phyloP scores from a whole-genome alignment of 2,113 vertebrate species.

The Oceanodroma tethys region DNA sequence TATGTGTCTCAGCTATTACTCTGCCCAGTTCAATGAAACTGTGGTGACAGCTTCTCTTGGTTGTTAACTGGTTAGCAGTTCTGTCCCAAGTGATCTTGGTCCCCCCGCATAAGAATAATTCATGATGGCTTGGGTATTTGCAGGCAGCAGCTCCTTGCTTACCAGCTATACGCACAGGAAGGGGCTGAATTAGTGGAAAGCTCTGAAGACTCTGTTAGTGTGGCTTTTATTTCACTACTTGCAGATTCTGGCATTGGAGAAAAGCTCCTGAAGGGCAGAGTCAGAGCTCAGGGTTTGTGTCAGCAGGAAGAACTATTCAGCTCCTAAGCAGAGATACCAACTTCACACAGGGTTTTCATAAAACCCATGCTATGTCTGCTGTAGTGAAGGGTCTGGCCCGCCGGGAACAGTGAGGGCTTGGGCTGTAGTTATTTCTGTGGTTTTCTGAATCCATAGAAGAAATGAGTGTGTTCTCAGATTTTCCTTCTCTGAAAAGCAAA shows the following conservation, averaged over 20 bases:
- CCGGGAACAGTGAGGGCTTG: not conserved
- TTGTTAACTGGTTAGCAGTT: not conserved
- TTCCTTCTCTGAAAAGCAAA: constrained; percentile 44
- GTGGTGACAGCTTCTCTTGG: not conserved
- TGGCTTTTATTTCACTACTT: not conserved
- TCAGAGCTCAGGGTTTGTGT: not conserved
- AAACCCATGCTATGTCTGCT: not conserved
- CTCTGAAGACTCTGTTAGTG: not conserved
- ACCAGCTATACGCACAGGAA: not conserved
- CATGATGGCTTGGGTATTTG: not conserved
- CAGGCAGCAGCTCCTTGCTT: not conserved
- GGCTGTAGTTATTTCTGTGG: not conserved
- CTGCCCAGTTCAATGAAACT: not conserved
- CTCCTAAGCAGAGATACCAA: not conserved
- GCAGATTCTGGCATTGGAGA: not conserved
- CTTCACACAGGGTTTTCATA: not conserved
- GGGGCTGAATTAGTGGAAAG: not conserved
- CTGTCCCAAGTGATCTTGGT: not conserved
- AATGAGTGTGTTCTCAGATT: constrained; percentile 28
- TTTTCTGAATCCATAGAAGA: constrained; percentile 34
- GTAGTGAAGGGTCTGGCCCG: not conserved
- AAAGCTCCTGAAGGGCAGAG: not conserved
- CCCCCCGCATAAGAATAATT: not conserved
- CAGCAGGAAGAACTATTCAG: not conserved
- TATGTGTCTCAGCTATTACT: not conserved